phyloP scores from a whole-genome alignment of 2,113 vertebrate genomes.

The Xyliphius kryptos region DNA sequence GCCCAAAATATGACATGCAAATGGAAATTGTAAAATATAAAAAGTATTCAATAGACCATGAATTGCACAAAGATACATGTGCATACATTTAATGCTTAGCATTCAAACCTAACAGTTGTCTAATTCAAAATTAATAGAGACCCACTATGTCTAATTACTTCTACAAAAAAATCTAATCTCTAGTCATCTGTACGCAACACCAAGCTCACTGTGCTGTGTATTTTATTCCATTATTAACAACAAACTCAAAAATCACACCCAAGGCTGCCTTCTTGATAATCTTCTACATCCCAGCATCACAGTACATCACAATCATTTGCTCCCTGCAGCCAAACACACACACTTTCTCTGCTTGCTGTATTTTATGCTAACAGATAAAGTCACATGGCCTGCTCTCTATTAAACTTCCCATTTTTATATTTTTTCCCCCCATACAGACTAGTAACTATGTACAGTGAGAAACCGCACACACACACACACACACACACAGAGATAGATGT shows the following conservation, averaged over 20 bases:
- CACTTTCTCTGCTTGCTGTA: constrained; percentile 4
- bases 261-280: constrained; percentile 18
- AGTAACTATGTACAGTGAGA: background rate
- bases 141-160: constrained; percentile 7
- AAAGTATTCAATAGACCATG: too few species aligned
- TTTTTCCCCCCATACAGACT: background rate
- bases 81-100: constrained; percentile 30
- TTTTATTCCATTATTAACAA: constrained; percentile 12
- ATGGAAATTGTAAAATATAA: too few species aligned
- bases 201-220: constrained; percentile 1
- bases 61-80: constrained; percentile 9
- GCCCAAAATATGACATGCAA: too few species aligned
- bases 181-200: background rate
- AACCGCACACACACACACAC: too few species aligned
- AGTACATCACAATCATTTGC: constrained; percentile 19
- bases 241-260: constrained; percentile 3
- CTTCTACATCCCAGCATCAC: constrained; percentile 22
- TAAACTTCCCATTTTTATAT: background rate
- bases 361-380: constrained; percentile 21
- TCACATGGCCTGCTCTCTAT: constrained; percentile 13
- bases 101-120: background rate
- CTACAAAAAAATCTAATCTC: background rate
- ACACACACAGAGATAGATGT: background rate
- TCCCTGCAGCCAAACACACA: constrained; percentile 26
- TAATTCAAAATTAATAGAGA: background rate